Evolutionary conservation across 2,797 vertebrate species (phyloP), one percentile per base, ranked within the genome.

Genomic region (Phyllotis vaccarum): DNA sequence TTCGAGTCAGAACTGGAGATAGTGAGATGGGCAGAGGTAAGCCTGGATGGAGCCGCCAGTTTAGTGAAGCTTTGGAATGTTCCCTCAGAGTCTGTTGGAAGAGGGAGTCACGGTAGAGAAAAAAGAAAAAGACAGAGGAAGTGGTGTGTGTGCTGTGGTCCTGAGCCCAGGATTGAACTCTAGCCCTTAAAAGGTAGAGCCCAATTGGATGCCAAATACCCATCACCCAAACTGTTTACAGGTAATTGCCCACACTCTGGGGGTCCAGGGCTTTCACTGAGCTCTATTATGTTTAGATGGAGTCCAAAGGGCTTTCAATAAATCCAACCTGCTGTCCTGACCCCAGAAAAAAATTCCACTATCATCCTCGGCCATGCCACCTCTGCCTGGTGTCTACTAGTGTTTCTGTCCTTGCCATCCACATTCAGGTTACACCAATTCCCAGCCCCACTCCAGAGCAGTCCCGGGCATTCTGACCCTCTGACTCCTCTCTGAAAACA

Each of bases 11-110:
- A 27, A 0, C 79, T 1, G 2, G 19, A 40, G 60, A 16, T 3
- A 3, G 46, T 3, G 24, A 58, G 37, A n/a, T 31, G 78, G 40
- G 54, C 62, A 6, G 19, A 43, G 19, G 86, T 62, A 5, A 37
- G 22, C 70, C 34, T 2, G n/a, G n/a, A n/a, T n/a, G n/a, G 37
- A 5, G 58, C 5, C 9, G 1, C n/a, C 9, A 0, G 16, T 0
- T 24, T 0, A 1, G 22, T 1, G n/a, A 37, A 7, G 27, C 3
- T 37, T 40, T 78, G 14, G 46, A 74, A 29, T 0, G 31, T 22
- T 49, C 58, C 31, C 2, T 64, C 24, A 78, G 83, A 34, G 64
- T 74, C 83, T 40, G 5, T 3, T 1, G 19, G 56, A 52, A 24
- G 46, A 17, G 17, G 85, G 52, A 40, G 56, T 74, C 87, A 1